Evolutionary conservation across 2,888 invertebrate genomes (phyloP), one percentile per base, ranked within the genome.

Genomic region (Blastobasis lacticolella): DNA sequence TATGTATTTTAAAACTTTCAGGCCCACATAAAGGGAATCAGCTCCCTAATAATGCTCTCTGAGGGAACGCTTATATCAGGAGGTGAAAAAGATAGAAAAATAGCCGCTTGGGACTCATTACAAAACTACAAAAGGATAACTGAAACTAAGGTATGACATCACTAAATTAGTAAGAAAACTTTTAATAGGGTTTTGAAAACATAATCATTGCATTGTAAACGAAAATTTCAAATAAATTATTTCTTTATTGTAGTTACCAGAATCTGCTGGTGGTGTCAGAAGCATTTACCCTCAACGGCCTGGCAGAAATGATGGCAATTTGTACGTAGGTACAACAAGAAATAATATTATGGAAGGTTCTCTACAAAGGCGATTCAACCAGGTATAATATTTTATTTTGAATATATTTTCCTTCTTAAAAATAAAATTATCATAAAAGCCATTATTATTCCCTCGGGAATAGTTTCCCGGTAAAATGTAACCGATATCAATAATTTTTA

Each of bases 281-380:
- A 95, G 95, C 55, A 94, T 97, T 61, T 96, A 96, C 64, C 96
- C 96, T 1, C 96, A 96, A 79, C 89, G 95, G 55, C 95, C 95
- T 0, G 95, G 95, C 0, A 90, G 95, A 60, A 94, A 95, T 63
- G 97, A 97, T 71, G 96, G 96, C 5, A 95, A 95, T 70, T 92
- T 97, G 59, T 97, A 95, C 72, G 94, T 97, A 0, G 97, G 97
- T 6, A 97, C 97, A 4, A 95, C 95, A 1, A 91, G 93, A 58
- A 97, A 97, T 70, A 95, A 95, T 66, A 94, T 97, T 46, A 88
- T 97, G 69, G 97, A 97, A 76, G 97, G 97, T 5, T 96, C 96
- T 0, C 78, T 97, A 50, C 96, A 97, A 72, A 90, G 96, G 59
- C 90, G 96, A 69, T 97, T 97, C 76, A 95, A 94, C 67, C 93